Evolutionary conservation across 2,113 vertebrate genomes (phyloP), one percentile per base, ranked within the genome.

Genomic region (Psittacula cyanocephala): DNA sequence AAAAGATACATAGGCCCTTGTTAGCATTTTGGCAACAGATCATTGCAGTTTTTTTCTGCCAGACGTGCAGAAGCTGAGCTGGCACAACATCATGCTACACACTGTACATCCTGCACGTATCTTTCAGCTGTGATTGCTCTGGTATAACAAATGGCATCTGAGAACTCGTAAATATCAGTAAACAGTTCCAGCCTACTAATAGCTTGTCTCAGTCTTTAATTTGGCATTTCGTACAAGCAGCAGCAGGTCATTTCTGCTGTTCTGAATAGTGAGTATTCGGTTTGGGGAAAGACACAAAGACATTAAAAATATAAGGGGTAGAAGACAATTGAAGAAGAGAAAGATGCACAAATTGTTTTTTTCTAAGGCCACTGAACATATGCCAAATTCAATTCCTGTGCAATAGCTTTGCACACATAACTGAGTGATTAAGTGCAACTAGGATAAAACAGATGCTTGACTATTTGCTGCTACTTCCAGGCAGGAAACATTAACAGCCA

Each of bases 1-100:
- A 70, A 91, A 87, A 90, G 82, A 96, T 71, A 95, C 57, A 92
- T 0, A 91, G 92, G 86, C 63, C 77, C 95, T 96, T 96, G 92
- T 96, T 92, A 94, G 87, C 83, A 76, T 95, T 96, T 91, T 97
- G 96, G 95, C 96, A 96, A 52, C 43, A 79, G 90, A 76, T 46
- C 86, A 57, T 3, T 55, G 65, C 88, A 47, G 18, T 31, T 33
- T 55, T 52, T 71, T 92, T 60, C 88, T 96, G 96, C 93, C 92
- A 95, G 93, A 93, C 77, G 2, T 86, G 92, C 88, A 94, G 86
- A 84, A 93, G 92, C 80, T 75, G 86, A 94, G 86, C 64, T 87
- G 90, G 95, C 96, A 94, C 13, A 93, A 91, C 83, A 92, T 91
- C 86, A 44, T 52, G 93, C 88, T 95, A 29, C 82, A 92, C 88